phyloP scores from a whole-genome alignment of 92 coral and sea anemone genomes.

The Siderastrea radians region DNA sequence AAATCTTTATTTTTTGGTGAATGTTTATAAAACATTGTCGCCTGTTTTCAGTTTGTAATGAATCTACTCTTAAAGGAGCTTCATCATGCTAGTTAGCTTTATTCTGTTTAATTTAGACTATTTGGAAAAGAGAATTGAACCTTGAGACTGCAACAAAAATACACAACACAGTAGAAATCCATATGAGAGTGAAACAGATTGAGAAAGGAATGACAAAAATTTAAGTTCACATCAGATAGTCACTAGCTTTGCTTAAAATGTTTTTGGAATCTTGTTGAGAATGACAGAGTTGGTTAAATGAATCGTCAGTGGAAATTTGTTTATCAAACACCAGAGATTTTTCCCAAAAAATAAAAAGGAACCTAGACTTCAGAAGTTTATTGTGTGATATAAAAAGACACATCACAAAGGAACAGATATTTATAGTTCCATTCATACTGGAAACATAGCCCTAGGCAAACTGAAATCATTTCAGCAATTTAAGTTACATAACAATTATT shows the following conservation, averaged over 20 bases:
- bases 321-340: not conserved
- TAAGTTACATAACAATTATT: not conserved
- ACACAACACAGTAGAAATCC: not conserved
- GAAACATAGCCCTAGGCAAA: conserved; percentile 14
- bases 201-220: not conserved
- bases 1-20: too few species aligned
- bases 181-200: not conserved
- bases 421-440: conserved; percentile 19
- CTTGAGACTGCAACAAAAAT: not conserved
- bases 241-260: too few species aligned
- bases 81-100: too few species aligned
- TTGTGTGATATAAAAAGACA: not conserved
- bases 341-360: not conserved
- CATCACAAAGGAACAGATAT: not conserved
- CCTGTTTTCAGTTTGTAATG: too few species aligned
- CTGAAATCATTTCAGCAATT: not conserved
- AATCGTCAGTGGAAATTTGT: not conserved
- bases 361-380: not conserved
- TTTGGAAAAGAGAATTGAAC: too few species aligned
- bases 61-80: too few species aligned
- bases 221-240: not conserved
- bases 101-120: too few species aligned
- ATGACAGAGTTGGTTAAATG: too few species aligned
- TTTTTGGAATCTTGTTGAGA: too few species aligned
- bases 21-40: too few species aligned